Evolutionary conservation across 2,888 invertebrate genomes (phyloP).

Genomic region (Therioaphis trifolii): DNA sequence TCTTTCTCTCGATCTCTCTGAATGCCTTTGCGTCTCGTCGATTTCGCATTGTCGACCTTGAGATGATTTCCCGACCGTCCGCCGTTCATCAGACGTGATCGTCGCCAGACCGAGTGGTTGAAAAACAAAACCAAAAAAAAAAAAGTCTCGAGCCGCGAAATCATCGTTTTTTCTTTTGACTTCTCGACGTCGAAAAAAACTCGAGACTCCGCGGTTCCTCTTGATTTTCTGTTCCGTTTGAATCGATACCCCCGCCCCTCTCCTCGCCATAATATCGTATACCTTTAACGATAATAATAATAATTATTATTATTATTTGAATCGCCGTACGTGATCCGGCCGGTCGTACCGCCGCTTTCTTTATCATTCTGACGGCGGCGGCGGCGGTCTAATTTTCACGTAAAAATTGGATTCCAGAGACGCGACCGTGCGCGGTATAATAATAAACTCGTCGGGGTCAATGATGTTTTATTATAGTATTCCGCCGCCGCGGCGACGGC

Average conservation of each 20-base stretch:
- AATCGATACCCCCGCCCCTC: too few species aligned
- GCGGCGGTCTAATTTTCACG: neutral
- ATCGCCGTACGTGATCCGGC: neutral
- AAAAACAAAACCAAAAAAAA: too few species aligned
- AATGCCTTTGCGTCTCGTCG: neutral
- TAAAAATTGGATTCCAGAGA: neutral
- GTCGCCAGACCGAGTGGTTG: neutral
- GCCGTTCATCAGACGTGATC: neutral
- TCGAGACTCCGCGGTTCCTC: too few species aligned
- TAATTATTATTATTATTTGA: too few species aligned
- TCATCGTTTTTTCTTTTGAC: too few species aligned
- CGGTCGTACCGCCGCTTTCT: neutral
- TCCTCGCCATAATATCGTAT: too few species aligned
- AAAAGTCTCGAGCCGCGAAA: too few species aligned
- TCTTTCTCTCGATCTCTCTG: neutral
- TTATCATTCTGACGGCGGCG: neutral
- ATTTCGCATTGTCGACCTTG: slow-evolving; percentile 18
- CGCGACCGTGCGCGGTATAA: neutral
- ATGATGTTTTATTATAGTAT: slow-evolving; percentile 54
- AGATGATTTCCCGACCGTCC: neutral
- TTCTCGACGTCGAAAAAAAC: too few species aligned
- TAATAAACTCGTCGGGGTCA: slow-evolving; percentile 43
- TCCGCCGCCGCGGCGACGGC: neutral
- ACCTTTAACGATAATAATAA: too few species aligned
- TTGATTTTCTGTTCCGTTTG: too few species aligned